Evolutionary conservation across 2,888 invertebrate species (phyloP).

Genomic region (Drosophila prolongata): DNA sequence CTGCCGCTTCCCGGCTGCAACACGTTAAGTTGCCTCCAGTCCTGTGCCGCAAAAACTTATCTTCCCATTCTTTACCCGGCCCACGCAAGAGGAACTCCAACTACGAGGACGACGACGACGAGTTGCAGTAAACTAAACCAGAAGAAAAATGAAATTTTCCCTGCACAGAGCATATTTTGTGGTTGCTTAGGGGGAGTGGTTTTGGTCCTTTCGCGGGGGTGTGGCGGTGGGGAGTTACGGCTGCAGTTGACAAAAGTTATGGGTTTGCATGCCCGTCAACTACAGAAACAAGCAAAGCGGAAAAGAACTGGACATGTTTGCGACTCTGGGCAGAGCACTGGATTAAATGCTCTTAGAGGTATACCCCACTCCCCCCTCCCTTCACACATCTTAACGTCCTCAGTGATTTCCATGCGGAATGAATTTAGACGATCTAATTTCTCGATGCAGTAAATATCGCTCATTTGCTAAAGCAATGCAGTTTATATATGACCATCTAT

Average conservation of each 20-base stretch:
- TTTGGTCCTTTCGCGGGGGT: conserved; percentile 28
- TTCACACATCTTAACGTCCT: not conserved
- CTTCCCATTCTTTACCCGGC: conserved; percentile 13
- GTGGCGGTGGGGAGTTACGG: conserved; percentile 14
- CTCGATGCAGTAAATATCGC: not conserved
- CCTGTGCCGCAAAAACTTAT: conserved; percentile 25
- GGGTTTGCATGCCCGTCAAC: conserved; percentile 72
- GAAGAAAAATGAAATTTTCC: conserved; percentile 59
- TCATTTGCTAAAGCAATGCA: not conserved
- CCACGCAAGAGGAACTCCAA: conserved; percentile 15
- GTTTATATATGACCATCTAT: too few relatives aligned
- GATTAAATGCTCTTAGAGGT: conserved; percentile 15
- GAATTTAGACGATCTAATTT: conserved; percentile 4
- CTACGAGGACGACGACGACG: conserved; percentile 9
- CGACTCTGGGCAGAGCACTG: conserved; percentile 8
- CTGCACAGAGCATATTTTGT: conserved; percentile 69
- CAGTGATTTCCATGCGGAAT: not conserved
- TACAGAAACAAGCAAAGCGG: conserved; percentile 36
- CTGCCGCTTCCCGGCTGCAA: conserved; percentile 46
- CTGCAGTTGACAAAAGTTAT: conserved; percentile 69
- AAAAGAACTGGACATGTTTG: conserved; percentile 36
- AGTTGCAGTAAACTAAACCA: conserved; percentile 67
- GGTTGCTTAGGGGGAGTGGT: conserved; percentile 55
- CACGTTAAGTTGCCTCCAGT: conserved; percentile 66
- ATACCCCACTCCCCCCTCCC: not conserved